Evolutionary conservation across 2,888 invertebrate species (phyloP).

Genomic region (Troides aeacus): DNA sequence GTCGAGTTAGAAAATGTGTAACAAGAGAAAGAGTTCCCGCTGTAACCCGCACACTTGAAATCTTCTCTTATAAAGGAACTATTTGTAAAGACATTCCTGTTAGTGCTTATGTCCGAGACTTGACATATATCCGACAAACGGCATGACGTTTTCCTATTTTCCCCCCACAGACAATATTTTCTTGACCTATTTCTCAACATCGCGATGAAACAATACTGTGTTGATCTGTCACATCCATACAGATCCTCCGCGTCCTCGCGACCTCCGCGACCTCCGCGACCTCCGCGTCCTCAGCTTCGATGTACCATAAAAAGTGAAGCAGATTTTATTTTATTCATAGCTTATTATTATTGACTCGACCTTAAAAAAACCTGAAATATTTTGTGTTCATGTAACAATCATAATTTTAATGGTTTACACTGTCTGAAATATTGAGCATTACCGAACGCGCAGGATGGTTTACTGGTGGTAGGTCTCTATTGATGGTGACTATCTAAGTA

Average conservation of each 20-base stretch:
- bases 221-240: slow-evolving; percentile 26
- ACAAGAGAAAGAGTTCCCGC: no score
- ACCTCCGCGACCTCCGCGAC: no score
- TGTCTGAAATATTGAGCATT: no score
- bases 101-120: not conserved
- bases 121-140: slow-evolving; percentile 15
- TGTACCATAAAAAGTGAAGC: not conserved
- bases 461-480: no score
- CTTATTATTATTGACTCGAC: not conserved
- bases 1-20: no score
- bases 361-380: no score
- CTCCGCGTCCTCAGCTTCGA: not conserved
- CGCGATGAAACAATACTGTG: slow-evolving; percentile 24
- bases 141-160: slow-evolving; percentile 11
- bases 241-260: not conserved
- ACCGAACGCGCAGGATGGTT: no score
- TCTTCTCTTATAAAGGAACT: not conserved
- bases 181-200: slow-evolving; percentile 25
- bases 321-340: not conserved
- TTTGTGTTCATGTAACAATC: no score
- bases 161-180: slow-evolving; percentile 21
- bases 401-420: no score
- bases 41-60: no score
- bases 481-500: no score
- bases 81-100: not conserved